Conservation (phyloP, 2,113 vertebrate species). For the Dolichotis patagonum region DNA sequence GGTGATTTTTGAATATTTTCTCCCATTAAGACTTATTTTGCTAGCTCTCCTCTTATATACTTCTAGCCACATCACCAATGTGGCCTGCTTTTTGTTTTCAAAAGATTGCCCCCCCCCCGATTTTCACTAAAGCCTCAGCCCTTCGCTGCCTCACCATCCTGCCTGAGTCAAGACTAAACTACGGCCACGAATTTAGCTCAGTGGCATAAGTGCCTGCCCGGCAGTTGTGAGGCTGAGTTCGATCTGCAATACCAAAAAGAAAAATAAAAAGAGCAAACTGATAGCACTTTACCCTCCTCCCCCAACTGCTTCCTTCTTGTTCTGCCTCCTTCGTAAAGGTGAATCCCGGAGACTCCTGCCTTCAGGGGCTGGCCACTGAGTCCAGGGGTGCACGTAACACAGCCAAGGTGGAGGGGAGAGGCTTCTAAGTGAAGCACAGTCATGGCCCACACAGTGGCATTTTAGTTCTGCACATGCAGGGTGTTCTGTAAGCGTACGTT, state of each 20-base stretch:
- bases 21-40: background rate
- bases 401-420: background rate
- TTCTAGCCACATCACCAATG: background rate
- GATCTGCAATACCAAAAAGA: too few relatives aligned
- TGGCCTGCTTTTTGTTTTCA: background rate
- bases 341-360: background rate
- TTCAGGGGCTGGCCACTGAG: background rate
- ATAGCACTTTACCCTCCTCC: background rate
- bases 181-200: too few relatives aligned
- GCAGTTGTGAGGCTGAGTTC: too few relatives aligned
- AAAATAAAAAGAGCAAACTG: too few relatives aligned
- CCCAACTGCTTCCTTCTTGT: background rate
- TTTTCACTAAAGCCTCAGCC: background rate
- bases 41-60: background rate
- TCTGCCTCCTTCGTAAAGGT: background rate
- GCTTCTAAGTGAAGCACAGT: background rate
- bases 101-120: background rate
- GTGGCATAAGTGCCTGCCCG: too few relatives aligned
- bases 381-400: background rate
- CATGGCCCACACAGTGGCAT: too few relatives aligned
- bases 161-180: background rate
- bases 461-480: background rate
- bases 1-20: background rate
- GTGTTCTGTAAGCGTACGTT: background rate
- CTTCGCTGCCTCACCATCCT: background rate